Evolutionary conservation across 2,113 vertebrate species (phyloP), one percentile per base, ranked within the genome.

Genomic region (Sylvicapra grimmia): DNA sequence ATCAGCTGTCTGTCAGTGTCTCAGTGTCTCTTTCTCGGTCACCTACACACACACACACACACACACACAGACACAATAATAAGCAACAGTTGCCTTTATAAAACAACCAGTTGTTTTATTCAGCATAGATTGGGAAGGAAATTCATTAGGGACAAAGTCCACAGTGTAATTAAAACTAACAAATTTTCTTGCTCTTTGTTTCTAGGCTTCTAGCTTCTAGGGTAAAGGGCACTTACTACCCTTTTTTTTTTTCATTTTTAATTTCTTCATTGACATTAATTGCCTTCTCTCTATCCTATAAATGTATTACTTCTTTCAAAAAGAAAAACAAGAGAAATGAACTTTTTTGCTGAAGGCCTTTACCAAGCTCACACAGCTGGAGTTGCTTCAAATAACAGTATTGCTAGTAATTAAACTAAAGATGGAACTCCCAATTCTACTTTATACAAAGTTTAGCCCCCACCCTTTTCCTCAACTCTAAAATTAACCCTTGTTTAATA

Each of bases 181-280:
- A 2, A 19, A 59, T 91, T 89, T 89, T 25, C 36, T 82, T 61
- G 77, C 6, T 49, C 3, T 84, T 68, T 83, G 49, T 93, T 86
- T 92, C 31, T 15, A 79, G 51, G 29, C n/a, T 51, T 89, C 14
- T 97, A 75, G 6, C 13, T 98, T 95, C 61, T 59, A 72, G 15
- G 4, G 18, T 21, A 90, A 82, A 68, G 21, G 16, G 92, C 25
- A 61, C 51, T 89, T 59, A 49, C 31, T 80, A 80, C 5, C 10
- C 14, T 94, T 79, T 92, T 90, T 53, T 40, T 92, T 97, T 92
- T 56, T 84, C 44, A 89, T 77, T 95, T 97, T 86, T 79, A 96
- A 65, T 97, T 94, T 96, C 75, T 96, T 56, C 79, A 16, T 27
- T 93, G 89, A 86, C 33, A 83, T 97, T 96, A 97, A 96, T 93